These are phyloP conservation scores for Styela clava DNA, from an alignment of 23 tunicate species.

Conservation along the genomic window DNA sequence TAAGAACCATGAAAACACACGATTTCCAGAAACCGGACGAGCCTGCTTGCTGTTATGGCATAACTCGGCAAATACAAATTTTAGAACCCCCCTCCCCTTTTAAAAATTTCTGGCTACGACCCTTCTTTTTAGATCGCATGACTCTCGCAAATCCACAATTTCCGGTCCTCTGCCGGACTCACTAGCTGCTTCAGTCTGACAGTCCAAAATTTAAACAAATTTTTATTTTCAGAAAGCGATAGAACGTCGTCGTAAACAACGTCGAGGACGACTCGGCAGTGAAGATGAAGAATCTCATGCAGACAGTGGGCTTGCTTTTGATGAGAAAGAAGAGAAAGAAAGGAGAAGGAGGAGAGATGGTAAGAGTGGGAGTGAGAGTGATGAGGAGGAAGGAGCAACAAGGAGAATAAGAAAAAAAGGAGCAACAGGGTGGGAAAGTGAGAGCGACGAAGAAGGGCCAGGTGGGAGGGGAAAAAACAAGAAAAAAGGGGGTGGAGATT, in stretches of 20 bases:
- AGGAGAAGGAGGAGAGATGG: slow-evolving; percentile 64
- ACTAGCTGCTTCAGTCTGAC: too few relatives aligned
- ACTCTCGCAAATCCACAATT: too few relatives aligned
- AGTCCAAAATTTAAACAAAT: too few relatives aligned
- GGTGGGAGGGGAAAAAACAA: slow-evolving; percentile 35
- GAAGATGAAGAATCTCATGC: slow-evolving; percentile 66
- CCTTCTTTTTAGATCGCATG: too few relatives aligned
- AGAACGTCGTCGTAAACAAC: slow-evolving; percentile 34
- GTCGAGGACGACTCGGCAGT: slow-evolving; percentile 28
- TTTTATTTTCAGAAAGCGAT: slow-evolving; percentile 61
- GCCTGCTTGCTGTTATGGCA: too few relatives aligned
- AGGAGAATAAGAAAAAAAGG: slow-evolving; percentile 41
- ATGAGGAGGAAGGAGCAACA: slow-evolving; percentile 22
- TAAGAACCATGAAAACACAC: too few relatives aligned
- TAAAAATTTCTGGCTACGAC: too few relatives aligned
- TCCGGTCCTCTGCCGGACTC: too few relatives aligned
- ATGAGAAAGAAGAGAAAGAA: slow-evolving; percentile 77
- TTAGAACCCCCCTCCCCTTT: too few relatives aligned
- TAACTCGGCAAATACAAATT: too few relatives aligned
- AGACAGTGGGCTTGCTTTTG: slow-evolving; percentile 85
- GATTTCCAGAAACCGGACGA: too few relatives aligned
- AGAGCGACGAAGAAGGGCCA: slow-evolving; percentile 31
- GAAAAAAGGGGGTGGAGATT: slow-evolving; percentile 20
- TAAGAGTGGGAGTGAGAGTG: slow-evolving; percentile 40
- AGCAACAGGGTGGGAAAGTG: slow-evolving; percentile 47